Evolutionary conservation across 2,888 invertebrate species (phyloP), one percentile per base, ranked within the genome.

Genomic region (Polymixis flavicincta): DNA sequence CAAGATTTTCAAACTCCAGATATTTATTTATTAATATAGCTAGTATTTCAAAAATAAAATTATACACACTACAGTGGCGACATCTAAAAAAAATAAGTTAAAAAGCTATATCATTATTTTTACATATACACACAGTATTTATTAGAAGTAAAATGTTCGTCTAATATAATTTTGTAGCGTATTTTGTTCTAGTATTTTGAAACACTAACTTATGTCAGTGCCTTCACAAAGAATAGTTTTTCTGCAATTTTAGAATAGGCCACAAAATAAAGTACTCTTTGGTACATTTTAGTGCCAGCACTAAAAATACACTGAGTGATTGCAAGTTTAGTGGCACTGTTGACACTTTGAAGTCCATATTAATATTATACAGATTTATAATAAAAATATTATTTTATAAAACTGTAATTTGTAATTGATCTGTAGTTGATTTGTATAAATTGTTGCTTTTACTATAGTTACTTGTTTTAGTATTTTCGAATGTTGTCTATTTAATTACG

Each of bases 171-270:
- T 37, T 5, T 37, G 54, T 76, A 80, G 59, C 67, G 50, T 13
- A 55, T 69, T 73, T 55, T 59, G 45, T 77, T 71, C 8, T 67
- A 77, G 67, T 81, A 77, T 78, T 67, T 85, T 81, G 72, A 77
- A 87, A 86, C 82, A 82, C 68, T 64, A 76, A 78, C 64, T 76
- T 81, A 82, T 81, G 69, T 77, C 74, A 85, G 87, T 89, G 88
- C 88, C 89, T 86, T 87, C 76, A 77, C 78, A 72, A 80, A 69
- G 63, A 48, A 71, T 81, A 73, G 68, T 79, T 76, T 83, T 67
- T 81, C 78, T 64, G 73, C 74, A 75, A 74, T 57, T 82, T 52
- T 73, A 61, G 65, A 69, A 45, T 74, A 82, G 63, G 48, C n/a
- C 52, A 61, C 42, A 50, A 28, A 66, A 59, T 14, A 7, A 59